Conservation (phyloP, 2,888 invertebrate genomes). For the Eucriotettix oculatus region DNA sequence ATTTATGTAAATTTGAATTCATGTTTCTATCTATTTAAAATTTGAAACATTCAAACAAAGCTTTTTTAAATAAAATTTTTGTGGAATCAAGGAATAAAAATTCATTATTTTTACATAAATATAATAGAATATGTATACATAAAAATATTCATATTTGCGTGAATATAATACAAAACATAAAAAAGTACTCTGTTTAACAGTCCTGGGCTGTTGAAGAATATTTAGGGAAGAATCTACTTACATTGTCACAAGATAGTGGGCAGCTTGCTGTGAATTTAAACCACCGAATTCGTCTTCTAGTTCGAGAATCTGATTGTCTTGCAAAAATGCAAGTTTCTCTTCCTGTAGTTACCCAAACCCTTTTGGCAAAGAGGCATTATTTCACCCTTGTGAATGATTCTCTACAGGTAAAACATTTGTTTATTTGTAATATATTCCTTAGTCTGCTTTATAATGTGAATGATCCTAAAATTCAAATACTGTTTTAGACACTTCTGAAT, state of each 20-base stretch:
- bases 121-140: too few species aligned
- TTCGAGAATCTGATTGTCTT: constrained; percentile 72
- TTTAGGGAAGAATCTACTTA: constrained; percentile 41
- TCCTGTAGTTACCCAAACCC: constrained; percentile 63
- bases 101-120: too few species aligned
- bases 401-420: constrained; percentile 38
- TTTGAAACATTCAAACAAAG: too few species aligned
- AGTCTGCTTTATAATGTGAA: background rate
- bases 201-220: constrained; percentile 48
- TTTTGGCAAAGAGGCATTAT: constrained; percentile 60
- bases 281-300: constrained; percentile 52
- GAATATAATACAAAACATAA: too few species aligned
- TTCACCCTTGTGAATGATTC: constrained; percentile 62
- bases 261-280: constrained; percentile 62
- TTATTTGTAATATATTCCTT: background rate
- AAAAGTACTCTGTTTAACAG: constrained; percentile 21
- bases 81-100: too few species aligned
- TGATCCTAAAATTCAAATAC: background rate
- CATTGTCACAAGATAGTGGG: constrained; percentile 39
- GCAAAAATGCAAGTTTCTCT: constrained; percentile 66
- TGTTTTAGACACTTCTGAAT: constrained; percentile 51
- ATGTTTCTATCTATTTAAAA: too few species aligned
- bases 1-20: too few species aligned
- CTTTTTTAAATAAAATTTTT: too few species aligned
- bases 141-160: too few species aligned